A percentile compares a stretch with the other conserved stretches of the same genome.
phyloP scores from a whole-genome alignment of 2,113 vertebrate species.

The Emydura subglobosa region DNA sequence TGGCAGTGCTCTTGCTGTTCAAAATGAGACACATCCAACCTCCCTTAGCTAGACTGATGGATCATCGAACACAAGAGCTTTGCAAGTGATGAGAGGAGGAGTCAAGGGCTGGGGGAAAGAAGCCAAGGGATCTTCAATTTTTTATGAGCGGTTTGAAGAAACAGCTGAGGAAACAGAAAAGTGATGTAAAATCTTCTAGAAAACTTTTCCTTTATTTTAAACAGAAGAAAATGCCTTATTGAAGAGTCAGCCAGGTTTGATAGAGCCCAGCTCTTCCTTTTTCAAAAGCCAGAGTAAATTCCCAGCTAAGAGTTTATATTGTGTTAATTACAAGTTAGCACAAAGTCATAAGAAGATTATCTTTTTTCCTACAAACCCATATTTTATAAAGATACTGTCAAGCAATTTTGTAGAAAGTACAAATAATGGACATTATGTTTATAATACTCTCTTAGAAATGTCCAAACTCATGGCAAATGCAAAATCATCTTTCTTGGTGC shows the following conservation, averaged over 20 bases:
- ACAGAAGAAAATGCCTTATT: not conserved
- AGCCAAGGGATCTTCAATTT: not conserved
- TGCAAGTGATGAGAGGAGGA: slow-evolving; percentile 9
- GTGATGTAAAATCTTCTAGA: not conserved
- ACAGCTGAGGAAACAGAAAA: not conserved
- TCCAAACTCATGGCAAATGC: not conserved
- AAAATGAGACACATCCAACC: not conserved
- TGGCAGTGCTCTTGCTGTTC: not conserved
- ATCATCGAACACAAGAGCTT: not conserved
- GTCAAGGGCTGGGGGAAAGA: not conserved
- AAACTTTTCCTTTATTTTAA: not conserved
- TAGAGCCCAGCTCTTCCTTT: not conserved
- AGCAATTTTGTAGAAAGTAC: not conserved
- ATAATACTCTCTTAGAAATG: not conserved
- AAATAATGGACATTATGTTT: not conserved
- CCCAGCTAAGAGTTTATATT: not conserved
- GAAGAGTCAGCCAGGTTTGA: not conserved
- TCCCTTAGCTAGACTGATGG: rapidly evolving
- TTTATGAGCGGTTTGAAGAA: not conserved
- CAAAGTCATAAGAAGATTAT: not conserved
- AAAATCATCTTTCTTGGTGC: not conserved
- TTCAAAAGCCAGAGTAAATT: not conserved
- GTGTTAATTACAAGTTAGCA: not conserved
- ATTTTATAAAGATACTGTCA: not conserved
- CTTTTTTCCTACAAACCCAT: not conserved